Base-by-base conservation (phyloP, 2,888 invertebrate species). In the Stenolophus ochropezus region DNA sequence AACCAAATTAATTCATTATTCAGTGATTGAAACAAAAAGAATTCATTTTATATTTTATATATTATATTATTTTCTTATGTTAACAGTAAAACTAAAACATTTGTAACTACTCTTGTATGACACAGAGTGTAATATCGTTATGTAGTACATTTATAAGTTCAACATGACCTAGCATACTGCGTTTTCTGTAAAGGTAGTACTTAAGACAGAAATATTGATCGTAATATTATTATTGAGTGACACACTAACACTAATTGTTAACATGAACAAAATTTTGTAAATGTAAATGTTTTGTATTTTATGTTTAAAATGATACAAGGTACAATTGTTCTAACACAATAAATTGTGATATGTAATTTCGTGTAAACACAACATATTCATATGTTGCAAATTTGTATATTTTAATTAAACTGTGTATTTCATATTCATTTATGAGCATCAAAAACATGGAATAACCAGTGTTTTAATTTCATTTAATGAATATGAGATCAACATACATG, bases 401-500 rank as follows among this genome's bases (percentile, higher is more conserved):
- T 18, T 58, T 23, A 58, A 58, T 58, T 58, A 58, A 53, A 53
- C 18, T 53, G 20, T 53, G 0, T 18, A 6, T n/a, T n/a, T n/a
- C 4, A 33, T 21, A n/a, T 11, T 23, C 23, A 58, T 58, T 8
- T 58, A 21, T 58, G 25, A 23, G 6, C 11, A 58, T 4, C 21
- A 58, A 58, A 58, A 58, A 20, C 58, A 21, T 23, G n/a, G 23
- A 58, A 58, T n/a, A 58, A 58, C n/a, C 8, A 58, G 21, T 58
- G 21, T 23, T 58, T 58, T 23, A 2, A 25, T 25, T 21, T 23
- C n/a, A 25, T 21, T 2, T 21, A 21, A 2, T 23, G 23, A 25
- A n/a, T 33, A 33, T 2, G 3, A 53, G 16, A 2, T 53, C 5
- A 1, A 1, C 8, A 4, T 33, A n/a, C 1, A 33, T 1, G 33